These are phyloP conservation scores for Dendroctonus ponderosae DNA, from an alignment of 1,140 invertebrate species.

Conservation along the genomic window DNA sequence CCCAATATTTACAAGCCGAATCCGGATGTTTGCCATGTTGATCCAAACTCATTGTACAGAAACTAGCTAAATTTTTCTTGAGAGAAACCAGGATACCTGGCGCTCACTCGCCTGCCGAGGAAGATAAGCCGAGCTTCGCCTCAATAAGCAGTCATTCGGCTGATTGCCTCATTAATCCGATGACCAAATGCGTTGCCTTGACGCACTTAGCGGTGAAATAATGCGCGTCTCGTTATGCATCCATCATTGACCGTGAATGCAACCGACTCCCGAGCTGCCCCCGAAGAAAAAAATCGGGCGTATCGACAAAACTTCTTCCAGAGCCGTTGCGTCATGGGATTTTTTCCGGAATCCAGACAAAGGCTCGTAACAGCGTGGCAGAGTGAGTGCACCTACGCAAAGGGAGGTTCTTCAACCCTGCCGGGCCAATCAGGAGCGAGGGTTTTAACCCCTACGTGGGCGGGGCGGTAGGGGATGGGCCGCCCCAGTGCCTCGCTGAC, in stretches of 20 bases:
- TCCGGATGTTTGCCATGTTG: too few species aligned
- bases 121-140: neutral
- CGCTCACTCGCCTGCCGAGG: too few species aligned
- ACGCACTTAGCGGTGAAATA: slow-evolving; percentile 2
- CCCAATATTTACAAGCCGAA: too few species aligned
- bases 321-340: slow-evolving; percentile 8
- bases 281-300: neutral
- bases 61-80: too few species aligned
- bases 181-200: slow-evolving; percentile 3
- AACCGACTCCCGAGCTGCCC: neutral
- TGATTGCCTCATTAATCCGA: neutral
- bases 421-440: slow-evolving; percentile 4
- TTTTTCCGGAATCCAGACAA: slow-evolving; percentile 13
- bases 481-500: slow-evolving; percentile 31
- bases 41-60: too few species aligned
- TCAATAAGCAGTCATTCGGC: neutral
- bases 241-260: neutral
- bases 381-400: slow-evolving; percentile 18
- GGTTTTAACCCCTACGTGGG: slow-evolving; percentile 15
- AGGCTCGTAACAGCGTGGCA: slow-evolving; percentile 14
- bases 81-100: too few species aligned
- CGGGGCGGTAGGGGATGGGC: slow-evolving; percentile 25
- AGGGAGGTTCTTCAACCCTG: slow-evolving; percentile 1
- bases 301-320: slow-evolving; percentile 1
- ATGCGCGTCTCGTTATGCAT: neutral